These are phyloP conservation scores for Poecilia latipinna DNA, from an alignment of 2,113 vertebrate genomes.

Conservation along the genomic window DNA sequence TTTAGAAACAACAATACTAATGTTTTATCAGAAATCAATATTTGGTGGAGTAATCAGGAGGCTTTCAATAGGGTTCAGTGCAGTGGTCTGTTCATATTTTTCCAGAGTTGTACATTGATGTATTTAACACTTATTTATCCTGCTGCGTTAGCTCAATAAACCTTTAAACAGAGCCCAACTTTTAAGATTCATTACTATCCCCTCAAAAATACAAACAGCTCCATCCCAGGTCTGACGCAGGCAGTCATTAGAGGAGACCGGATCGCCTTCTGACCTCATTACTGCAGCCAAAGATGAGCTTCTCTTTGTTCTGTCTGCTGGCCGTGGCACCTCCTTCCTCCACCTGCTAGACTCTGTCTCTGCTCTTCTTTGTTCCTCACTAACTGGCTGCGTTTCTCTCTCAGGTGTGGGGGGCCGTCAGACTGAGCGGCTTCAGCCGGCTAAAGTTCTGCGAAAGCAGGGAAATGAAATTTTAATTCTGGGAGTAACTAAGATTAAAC, in stretches of 20 bases:
- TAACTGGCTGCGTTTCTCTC: slow-evolving; percentile 44
- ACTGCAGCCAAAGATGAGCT: slow-evolving; percentile 76
- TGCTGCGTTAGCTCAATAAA: background rate
- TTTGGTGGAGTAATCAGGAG: no score
- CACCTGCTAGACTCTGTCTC: slow-evolving; percentile 18
- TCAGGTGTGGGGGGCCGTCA: background rate
- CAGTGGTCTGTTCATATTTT: no score
- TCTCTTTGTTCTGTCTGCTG: slow-evolving; percentile 66
- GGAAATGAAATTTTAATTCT: slow-evolving; percentile 24
- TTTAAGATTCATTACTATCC: background rate
- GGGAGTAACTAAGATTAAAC: slow-evolving; percentile 34
- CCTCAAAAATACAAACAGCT: slow-evolving; percentile 37
- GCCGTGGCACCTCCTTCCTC: slow-evolving; percentile 36
- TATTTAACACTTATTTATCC: background rate
- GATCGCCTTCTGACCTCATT: slow-evolving; percentile 86
- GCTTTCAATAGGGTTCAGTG: no score
- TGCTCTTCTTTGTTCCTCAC: slow-evolving; percentile 20
- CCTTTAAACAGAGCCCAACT: background rate
- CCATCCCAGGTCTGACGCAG: slow-evolving; percentile 27
- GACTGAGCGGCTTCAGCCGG: slow-evolving; percentile 18
- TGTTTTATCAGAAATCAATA: no score
- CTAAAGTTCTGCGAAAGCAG: slow-evolving; percentile 13
- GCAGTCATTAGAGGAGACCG: slow-evolving; percentile 65
- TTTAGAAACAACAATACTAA: no score
- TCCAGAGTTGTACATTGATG: no score